Conservation (phyloP, 2,797 vertebrate species). For the Pangasius mekongensis region DNA sequence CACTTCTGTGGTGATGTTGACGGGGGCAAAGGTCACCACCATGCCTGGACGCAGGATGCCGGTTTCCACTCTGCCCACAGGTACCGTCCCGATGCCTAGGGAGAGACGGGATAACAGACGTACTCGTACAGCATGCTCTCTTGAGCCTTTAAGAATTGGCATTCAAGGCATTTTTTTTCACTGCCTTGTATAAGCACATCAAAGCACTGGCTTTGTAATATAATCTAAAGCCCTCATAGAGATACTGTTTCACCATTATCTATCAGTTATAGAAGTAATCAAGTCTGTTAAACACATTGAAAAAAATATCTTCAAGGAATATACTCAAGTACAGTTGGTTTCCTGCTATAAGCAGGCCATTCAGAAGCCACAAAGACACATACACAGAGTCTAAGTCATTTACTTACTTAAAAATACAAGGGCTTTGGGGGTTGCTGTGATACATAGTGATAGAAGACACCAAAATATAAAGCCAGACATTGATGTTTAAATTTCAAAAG, state of each 20-base stretch:
- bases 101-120: background rate
- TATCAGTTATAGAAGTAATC: background rate
- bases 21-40: constrained; percentile 65
- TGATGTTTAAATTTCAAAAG: background rate
- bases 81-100: constrained; percentile 67
- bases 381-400: background rate
- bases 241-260: no score
- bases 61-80: constrained; percentile 67
- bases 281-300: background rate
- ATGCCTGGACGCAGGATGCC: constrained; percentile 59
- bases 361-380: background rate
- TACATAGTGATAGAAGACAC: background rate
- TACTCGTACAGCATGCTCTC: background rate
- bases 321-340: background rate
- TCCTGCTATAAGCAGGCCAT: background rate
- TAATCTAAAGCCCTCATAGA: background rate
- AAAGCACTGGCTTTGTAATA: background rate
- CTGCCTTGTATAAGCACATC: background rate
- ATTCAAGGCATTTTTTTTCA: background rate
- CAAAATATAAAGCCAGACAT: background rate
- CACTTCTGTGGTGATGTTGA: constrained; percentile 64
- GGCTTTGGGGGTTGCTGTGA: background rate
- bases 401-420: background rate
- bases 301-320: background rate
- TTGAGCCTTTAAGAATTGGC: background rate